A percentile compares a stretch with the other conserved stretches of the same genome.
Conservation (phyloP, 1,140 invertebrate species). For the Meloidogyne chitwoodi region DNA sequence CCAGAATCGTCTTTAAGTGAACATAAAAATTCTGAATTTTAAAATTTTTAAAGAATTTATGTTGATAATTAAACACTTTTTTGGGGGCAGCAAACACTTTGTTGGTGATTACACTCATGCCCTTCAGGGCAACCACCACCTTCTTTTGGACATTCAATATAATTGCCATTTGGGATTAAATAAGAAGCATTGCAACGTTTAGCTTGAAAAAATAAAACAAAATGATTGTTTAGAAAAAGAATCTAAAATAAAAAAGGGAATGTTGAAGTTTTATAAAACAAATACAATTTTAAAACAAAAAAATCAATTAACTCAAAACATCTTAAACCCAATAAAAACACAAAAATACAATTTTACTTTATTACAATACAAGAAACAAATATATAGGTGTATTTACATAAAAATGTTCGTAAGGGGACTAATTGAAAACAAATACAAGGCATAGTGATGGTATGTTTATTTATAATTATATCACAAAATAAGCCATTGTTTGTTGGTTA, state of each 20-base stretch:
- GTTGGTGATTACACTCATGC: constrained; percentile 27
- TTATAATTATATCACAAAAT: neutral
- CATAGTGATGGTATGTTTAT: neutral
- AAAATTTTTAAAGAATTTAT: neutral
- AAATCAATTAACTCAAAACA: neutral
- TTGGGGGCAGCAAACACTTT: constrained; percentile 43
- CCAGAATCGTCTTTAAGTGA: constrained; percentile 42
- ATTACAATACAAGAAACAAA: too few relatives aligned
- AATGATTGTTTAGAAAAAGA: too few relatives aligned
- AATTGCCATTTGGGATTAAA: constrained; percentile 46
- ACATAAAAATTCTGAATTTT: constrained; percentile 39
- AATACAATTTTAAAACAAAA: too few relatives aligned
- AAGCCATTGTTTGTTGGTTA: neutral
- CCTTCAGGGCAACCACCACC: constrained; percentile 31
- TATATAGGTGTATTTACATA: neutral
- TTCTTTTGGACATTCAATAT: constrained; percentile 26
- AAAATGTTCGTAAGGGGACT: neutral
- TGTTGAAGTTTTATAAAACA: too few relatives aligned
- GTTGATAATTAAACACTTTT: constrained; percentile 10
- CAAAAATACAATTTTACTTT: neutral
- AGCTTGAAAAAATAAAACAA: constrained; percentile 17
- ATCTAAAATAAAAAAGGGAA: too few relatives aligned
- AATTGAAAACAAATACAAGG: neutral
- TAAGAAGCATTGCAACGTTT: constrained; percentile 37
- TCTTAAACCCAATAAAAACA: neutral